These are phyloP conservation scores for Capitella teleta DNA, from an alignment of 1,140 invertebrate genomes.

Conservation along the genomic window DNA sequence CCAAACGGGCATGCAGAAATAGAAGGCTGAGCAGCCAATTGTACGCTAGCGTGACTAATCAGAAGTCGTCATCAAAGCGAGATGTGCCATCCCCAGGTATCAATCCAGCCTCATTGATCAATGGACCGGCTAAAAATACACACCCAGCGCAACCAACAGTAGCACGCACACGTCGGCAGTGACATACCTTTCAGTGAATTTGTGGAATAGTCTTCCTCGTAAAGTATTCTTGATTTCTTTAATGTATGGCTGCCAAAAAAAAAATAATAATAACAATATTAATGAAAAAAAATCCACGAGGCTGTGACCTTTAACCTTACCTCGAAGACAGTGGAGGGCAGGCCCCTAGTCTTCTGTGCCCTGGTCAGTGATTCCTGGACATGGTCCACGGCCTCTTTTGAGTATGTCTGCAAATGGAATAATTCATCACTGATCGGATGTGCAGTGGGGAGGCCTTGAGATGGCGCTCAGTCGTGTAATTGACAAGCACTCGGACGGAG, in stretches of 20 bases:
- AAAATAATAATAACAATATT: constrained; percentile 14
- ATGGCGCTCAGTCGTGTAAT: no score
- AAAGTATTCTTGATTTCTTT: constrained; percentile 6
- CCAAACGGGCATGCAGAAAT: no score
- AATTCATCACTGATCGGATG: no score
- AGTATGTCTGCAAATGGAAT: constrained; percentile 76
- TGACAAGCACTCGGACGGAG: no score
- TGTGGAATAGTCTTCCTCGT: constrained; percentile 4
- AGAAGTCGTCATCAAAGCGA: no score
- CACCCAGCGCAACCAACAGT: no score
- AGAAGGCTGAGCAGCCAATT: no score
- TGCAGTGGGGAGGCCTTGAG: no score
- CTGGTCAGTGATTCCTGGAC: constrained; percentile 89
- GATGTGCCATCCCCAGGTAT: no score
- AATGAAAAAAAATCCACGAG: not conserved
- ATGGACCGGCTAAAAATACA: no score
- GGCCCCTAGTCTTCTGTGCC: constrained; percentile 60
- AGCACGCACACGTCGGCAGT: not conserved
- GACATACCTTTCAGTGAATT: constrained; percentile 4
- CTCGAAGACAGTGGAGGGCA: constrained; percentile 93
- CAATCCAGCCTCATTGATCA: no score
- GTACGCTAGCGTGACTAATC: no score
- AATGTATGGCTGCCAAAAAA: constrained; percentile 32
- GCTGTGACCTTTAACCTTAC: constrained; percentile 46
- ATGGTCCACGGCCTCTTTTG: constrained; percentile 87